Evolutionary conservation across 2,113 vertebrate species (phyloP).

Genomic region (Sylvietta virens): DNA sequence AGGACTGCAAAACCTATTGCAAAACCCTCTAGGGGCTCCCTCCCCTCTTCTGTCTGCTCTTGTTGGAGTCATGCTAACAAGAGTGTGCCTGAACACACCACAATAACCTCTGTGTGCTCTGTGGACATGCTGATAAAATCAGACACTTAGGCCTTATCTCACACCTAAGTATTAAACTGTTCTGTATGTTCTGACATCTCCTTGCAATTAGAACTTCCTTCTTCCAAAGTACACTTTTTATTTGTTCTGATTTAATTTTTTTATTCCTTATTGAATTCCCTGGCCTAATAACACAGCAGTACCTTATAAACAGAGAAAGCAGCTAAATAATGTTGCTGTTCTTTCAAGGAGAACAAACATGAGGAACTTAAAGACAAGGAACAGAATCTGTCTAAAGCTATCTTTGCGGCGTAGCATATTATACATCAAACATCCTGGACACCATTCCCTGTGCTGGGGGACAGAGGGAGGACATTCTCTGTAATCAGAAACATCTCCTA

Average conservation of each 20-base stretch:
- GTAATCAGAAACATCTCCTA: background rate
- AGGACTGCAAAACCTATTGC: background rate
- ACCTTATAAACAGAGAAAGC: background rate
- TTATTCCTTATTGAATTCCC: background rate
- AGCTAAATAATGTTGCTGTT: background rate
- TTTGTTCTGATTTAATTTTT: background rate
- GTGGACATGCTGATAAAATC: background rate
- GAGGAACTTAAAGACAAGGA: background rate
- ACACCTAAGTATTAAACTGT: background rate
- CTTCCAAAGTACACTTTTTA: background rate
- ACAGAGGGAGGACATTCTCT: background rate
- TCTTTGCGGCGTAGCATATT: background rate
- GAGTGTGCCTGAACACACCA: background rate
- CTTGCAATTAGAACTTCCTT: background rate
- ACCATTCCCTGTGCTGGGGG: background rate
- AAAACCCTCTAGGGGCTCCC: background rate
- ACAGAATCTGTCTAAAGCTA: background rate
- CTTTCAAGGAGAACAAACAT: background rate
- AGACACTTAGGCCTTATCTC: background rate
- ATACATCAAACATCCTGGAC: fast-evolving
- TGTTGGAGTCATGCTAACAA: background rate
- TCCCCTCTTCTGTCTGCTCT: background rate
- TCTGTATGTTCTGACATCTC: background rate
- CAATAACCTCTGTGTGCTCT: background rate
- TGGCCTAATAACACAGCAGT: background rate